These are phyloP conservation scores for Poecilia gillii DNA, from an alignment of 2,797 vertebrate species.

Conservation along the genomic window DNA sequence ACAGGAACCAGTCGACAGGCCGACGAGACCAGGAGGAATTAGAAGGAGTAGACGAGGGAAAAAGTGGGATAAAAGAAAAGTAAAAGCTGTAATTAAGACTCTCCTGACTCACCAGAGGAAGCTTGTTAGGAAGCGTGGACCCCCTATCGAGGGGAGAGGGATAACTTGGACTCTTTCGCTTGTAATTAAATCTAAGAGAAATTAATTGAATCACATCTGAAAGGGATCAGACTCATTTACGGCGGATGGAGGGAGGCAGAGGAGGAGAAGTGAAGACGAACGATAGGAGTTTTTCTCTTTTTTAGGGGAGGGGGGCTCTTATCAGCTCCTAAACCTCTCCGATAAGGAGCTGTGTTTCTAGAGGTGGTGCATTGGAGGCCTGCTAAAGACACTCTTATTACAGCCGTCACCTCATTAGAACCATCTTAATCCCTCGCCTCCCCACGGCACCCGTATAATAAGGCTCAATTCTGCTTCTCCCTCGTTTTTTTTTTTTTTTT, in stretches of 20 bases:
- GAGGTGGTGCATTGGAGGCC: slow-evolving; percentile 72
- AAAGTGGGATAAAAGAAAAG: slow-evolving; percentile 76
- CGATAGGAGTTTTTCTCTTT: slow-evolving; percentile 34
- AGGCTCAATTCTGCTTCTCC: slow-evolving; percentile 78
- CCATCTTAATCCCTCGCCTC: slow-evolving; percentile 82
- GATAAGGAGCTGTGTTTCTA: slow-evolving; percentile 78
- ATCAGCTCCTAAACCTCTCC: slow-evolving; percentile 74
- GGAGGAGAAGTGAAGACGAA: slow-evolving; percentile 64
- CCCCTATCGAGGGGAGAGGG: slow-evolving; percentile 79
- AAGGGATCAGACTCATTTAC: slow-evolving; percentile 85
- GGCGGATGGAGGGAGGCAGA: slow-evolving; percentile 70
- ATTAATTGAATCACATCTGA: slow-evolving; percentile 87
- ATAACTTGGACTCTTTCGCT: slow-evolving; percentile 82
- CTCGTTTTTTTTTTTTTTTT: slow-evolving; percentile 80
- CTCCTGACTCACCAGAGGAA: slow-evolving; percentile 78
- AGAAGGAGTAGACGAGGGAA: slow-evolving; percentile 59
- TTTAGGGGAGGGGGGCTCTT: slow-evolving; percentile 45
- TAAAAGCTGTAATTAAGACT: slow-evolving; percentile 85
- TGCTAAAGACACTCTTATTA: slow-evolving; percentile 83
- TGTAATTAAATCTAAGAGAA: slow-evolving; percentile 88
- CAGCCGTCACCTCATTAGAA: slow-evolving; percentile 85
- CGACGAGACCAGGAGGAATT: slow-evolving; percentile 57
- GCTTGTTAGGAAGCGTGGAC: slow-evolving; percentile 81
- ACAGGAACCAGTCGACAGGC: slow-evolving; percentile 37
- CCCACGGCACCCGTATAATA: slow-evolving; percentile 81